Evolutionary conservation across 2,888 invertebrate genomes (phyloP).

Genomic region (Pachydiplax longipennis): DNA sequence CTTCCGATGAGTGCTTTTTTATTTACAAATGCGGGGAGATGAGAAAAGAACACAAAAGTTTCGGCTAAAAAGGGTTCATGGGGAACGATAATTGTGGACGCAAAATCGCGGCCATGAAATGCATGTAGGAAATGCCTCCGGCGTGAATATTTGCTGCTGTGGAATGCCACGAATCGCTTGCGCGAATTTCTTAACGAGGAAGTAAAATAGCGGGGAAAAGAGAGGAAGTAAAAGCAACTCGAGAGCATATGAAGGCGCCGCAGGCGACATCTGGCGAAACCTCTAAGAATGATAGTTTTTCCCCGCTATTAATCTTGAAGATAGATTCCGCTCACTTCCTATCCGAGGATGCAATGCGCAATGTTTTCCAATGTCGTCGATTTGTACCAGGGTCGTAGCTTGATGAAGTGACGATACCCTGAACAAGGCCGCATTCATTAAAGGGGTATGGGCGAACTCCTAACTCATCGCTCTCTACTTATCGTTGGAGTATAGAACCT

Average conservation of each 20-base stretch:
- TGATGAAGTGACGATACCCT: too few species aligned
- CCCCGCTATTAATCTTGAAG: neutral
- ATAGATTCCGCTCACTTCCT: neutral
- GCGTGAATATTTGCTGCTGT: neutral
- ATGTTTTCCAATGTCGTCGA: neutral
- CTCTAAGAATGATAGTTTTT: neutral
- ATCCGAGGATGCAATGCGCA: neutral
- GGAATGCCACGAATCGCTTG: neutral
- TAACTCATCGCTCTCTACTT: too few species aligned
- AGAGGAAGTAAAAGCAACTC: too few species aligned
- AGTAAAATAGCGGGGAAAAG: neutral
- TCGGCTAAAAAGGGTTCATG: neutral
- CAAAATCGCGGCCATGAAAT: neutral
- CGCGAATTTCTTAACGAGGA: neutral
- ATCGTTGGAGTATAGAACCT: too few species aligned
- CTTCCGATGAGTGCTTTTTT: neutral
- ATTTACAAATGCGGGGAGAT: neutral
- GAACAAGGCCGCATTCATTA: too few species aligned
- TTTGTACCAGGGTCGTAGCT: too few species aligned
- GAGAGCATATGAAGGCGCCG: neutral
- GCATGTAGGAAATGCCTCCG: neutral
- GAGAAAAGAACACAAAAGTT: neutral
- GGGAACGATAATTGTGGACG: neutral
- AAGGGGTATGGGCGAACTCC: too few species aligned
- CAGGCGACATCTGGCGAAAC: neutral